These are phyloP conservation scores for Sturnus vulgaris DNA, from an alignment of 2,113 vertebrate species.

Conservation along the genomic window DNA sequence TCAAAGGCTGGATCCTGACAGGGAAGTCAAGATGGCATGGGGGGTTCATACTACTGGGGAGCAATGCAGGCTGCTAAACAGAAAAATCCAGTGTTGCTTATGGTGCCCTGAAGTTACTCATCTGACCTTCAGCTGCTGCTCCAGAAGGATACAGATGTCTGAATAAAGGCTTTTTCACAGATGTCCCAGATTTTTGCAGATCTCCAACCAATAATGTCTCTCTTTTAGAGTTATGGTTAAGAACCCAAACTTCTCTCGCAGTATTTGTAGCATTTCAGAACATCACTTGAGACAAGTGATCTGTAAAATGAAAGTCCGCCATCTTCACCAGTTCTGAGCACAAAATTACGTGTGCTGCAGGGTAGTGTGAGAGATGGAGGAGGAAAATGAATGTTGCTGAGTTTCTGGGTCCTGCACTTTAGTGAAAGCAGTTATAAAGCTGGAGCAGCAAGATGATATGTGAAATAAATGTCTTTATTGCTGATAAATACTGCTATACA, in stretches of 20 bases:
- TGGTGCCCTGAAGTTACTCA: background rate
- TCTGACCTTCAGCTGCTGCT: background rate
- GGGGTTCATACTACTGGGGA: background rate
- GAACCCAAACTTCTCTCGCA: background rate
- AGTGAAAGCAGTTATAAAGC: background rate
- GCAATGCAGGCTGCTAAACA: background rate
- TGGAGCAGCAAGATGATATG: background rate
- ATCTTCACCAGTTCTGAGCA: background rate
- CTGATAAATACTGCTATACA: background rate
- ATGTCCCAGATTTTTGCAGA: background rate
- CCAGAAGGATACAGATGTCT: background rate
- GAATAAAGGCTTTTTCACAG: background rate
- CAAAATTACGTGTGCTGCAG: background rate
- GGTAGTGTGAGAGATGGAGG: background rate
- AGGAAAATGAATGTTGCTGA: background rate
- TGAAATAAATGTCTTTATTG: background rate
- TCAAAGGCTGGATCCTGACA: background rate
- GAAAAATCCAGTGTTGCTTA: background rate
- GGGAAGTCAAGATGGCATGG: background rate
- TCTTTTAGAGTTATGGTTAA: background rate
- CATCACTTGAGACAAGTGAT: background rate
- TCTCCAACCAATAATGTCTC: background rate
- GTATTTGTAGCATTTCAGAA: background rate
- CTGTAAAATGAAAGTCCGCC: background rate
- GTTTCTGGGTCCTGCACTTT: background rate